Conservation (phyloP, 1,140 invertebrate species). For the Procambarus clarkii region DNA sequence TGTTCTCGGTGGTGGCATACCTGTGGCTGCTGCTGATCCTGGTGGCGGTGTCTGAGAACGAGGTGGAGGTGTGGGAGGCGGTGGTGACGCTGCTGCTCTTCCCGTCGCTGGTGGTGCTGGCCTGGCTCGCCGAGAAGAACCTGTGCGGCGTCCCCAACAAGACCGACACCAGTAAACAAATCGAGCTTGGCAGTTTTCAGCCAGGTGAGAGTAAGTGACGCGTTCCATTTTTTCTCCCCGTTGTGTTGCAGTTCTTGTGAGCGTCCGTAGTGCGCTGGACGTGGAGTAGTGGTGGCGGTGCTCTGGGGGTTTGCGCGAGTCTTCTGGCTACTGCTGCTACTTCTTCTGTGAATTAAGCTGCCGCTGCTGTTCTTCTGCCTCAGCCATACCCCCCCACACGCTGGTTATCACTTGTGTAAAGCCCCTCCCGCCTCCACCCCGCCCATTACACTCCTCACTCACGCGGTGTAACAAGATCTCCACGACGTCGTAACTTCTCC, state of each 20-base stretch:
- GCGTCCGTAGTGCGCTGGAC: background rate
- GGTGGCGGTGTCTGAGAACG: conserved; percentile 74
- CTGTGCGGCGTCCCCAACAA: conserved; percentile 69
- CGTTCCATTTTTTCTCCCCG: conserved; percentile 39
- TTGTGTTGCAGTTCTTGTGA: background rate
- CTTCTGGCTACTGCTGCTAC: conserved; percentile 10
- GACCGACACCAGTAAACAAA: conserved; percentile 75
- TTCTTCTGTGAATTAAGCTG: background rate
- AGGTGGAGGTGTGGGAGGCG: conserved; percentile 82
- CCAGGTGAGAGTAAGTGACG: conserved; percentile 74
- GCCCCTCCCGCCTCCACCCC: background rate
- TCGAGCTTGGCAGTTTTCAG: conserved; percentile 77
- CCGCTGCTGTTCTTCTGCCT: background rate
- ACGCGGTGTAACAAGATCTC: background rate
- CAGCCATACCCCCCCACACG: background rate
- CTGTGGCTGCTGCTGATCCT: conserved; percentile 82
- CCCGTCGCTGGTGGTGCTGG: conserved; percentile 78
- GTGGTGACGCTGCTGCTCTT: conserved; percentile 81
- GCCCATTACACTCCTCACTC: background rate
- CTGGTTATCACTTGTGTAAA: background rate
- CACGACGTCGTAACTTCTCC: conserved; percentile 19
- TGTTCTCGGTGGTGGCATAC: conserved; percentile 81
- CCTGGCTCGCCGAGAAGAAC: conserved; percentile 79
- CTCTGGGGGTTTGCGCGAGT: background rate
- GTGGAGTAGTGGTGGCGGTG: background rate